A percentile compares a stretch with the other conserved stretches of the same genome.
Evolutionary conservation across 2,113 vertebrate species (phyloP).

Genomic region (Cyprinodon brontotheroides): DNA sequence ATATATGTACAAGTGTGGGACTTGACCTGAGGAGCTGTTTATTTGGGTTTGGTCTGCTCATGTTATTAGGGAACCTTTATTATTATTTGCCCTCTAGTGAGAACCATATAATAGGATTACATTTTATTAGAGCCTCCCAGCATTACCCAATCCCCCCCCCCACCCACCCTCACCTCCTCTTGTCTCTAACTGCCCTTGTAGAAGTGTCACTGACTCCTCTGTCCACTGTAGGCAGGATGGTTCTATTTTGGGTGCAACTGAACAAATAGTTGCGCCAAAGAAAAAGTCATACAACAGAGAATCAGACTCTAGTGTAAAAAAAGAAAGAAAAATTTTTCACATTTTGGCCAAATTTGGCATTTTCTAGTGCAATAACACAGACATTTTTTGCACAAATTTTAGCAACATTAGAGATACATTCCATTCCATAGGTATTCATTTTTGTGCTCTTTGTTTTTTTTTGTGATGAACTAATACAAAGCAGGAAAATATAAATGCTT

Average conservation of each 20-base stretch:
- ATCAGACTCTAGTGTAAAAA: background rate
- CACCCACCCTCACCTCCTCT: conserved; percentile 43
- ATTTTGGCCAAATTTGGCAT: too few relatives aligned
- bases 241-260: conserved; percentile 25
- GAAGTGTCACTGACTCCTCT: conserved; percentile 64
- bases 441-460: background rate
- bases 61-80: conserved; percentile 86
- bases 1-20: conserved; percentile 80
- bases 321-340: too few relatives aligned
- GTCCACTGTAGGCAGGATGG: conserved; percentile 62
- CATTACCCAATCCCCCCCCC: conserved; percentile 68
- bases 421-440: background rate
- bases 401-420: background rate
- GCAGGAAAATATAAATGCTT: background rate
- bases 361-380: background rate
- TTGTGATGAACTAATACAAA: background rate
- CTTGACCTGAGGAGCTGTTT: conserved; percentile 78
- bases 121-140: conserved; percentile 84
- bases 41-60: conserved; percentile 78
- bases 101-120: conserved; percentile 84
- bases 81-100: conserved; percentile 84
- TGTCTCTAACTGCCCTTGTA: conserved; percentile 69
- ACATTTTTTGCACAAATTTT: background rate
- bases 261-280: conserved; percentile 14
- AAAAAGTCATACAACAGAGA: conserved; percentile 1